Percentiles rank a stretch among this genome's conserved stretches.
phyloP scores from a whole-genome alignment of 2,113 vertebrate species.

The Nicator chloris region DNA sequence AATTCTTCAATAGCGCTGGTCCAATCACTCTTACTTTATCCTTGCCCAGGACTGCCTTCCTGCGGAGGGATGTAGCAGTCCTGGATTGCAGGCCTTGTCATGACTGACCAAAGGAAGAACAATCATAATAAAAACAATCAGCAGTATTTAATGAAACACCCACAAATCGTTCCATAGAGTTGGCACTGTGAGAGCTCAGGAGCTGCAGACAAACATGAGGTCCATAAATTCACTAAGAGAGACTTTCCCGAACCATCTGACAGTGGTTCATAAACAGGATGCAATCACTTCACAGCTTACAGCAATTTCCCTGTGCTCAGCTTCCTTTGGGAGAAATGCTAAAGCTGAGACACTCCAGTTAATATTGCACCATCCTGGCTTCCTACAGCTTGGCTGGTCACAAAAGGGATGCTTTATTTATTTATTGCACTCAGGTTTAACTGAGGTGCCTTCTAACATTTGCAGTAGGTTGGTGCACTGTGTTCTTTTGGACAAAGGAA shows the following conservation, averaged over 20 bases:
- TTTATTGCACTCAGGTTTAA: not conserved
- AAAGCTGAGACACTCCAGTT: not conserved
- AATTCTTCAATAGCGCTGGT: not conserved
- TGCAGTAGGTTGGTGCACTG: not conserved
- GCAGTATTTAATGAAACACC: not conserved
- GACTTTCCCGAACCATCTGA: not conserved
- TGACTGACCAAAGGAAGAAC: not conserved
- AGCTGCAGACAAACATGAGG: not conserved
- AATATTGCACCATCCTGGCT: not conserved
- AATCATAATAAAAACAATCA: not conserved
- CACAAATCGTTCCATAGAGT: not conserved
- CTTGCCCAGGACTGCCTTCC: not conserved
- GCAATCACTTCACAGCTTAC: not conserved
- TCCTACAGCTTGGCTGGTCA: not conserved
- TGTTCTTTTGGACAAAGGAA: not conserved
- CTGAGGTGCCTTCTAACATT: not conserved
- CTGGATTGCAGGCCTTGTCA: not conserved
- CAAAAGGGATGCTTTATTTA: not conserved
- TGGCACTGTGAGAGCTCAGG: not conserved
- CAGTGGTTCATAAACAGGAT: slow-evolving; percentile 21
- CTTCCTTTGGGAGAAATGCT: not conserved
- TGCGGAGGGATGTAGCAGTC: not conserved
- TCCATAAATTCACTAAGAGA: not conserved
- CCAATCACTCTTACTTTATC: not conserved
- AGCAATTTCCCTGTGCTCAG: not conserved